Percentiles rank a stretch among this genome's conserved stretches.
Evolutionary conservation across 2,797 vertebrate species (phyloP).

Genomic region (Iguana delicatissima): DNA sequence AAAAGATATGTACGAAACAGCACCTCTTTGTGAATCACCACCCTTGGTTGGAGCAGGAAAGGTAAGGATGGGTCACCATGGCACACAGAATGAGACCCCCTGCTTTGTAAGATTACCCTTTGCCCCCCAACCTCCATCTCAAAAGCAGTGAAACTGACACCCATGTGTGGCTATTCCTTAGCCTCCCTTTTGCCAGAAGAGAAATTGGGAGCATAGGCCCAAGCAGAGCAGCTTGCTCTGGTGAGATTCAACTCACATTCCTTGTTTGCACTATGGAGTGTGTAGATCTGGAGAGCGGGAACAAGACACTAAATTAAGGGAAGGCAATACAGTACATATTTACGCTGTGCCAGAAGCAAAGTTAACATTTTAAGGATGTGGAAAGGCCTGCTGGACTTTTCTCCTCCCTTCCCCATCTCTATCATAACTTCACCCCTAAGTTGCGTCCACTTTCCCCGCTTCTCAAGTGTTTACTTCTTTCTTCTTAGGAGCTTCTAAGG

Average conservation of each 20-base stretch:
- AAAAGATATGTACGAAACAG: conserved; percentile 32
- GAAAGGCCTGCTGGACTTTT: not conserved
- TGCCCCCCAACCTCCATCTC: not conserved
- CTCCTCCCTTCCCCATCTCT: not conserved
- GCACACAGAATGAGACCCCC: not conserved
- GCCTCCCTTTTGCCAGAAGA: not conserved
- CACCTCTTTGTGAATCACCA: not conserved
- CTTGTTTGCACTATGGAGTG: not conserved
- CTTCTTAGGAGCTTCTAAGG: conserved; percentile 5
- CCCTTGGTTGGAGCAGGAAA: not conserved
- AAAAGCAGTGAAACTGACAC: not conserved
- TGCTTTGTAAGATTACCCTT: not conserved
- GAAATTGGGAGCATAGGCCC: not conserved
- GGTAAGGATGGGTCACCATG: not conserved
- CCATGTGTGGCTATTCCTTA: not conserved
- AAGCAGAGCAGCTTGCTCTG: too few species aligned
- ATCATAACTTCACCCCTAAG: not conserved
- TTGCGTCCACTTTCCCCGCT: not conserved
- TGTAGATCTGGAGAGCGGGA: not conserved
- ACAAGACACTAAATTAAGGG: not conserved
- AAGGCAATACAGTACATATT: conserved; percentile 23
- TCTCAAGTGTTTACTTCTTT: conserved; percentile 44
- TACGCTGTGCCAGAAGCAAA: not conserved
- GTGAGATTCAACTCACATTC: not conserved
- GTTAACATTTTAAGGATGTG: not conserved